Evolutionary conservation across 2,888 invertebrate genomes (phyloP).

Genomic region (Drosophila emarginata): DNA sequence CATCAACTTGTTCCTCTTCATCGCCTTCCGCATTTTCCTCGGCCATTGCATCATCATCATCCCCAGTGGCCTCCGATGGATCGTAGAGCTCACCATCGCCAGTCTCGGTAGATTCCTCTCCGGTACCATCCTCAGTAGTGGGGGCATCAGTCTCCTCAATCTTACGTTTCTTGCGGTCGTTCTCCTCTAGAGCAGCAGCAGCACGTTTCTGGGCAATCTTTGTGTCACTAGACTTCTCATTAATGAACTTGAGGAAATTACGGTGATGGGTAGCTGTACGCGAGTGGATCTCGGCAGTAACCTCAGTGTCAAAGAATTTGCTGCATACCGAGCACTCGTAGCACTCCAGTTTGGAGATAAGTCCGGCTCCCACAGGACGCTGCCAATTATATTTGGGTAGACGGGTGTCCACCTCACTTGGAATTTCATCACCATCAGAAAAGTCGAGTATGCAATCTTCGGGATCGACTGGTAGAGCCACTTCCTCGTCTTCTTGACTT

Average conservation of each 20-base stretch:
- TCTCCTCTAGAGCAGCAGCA: constrained; percentile 82
- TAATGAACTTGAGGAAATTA: constrained; percentile 84
- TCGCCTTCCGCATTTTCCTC: constrained; percentile 82
- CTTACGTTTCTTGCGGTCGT: constrained; percentile 83
- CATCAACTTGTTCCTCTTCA: constrained; percentile 74
- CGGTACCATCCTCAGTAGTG: constrained; percentile 79
- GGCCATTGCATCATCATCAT: constrained; percentile 84
- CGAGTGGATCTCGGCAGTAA: constrained; percentile 86
- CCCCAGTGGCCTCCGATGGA: constrained; percentile 83
- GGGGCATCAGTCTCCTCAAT: constrained; percentile 82
- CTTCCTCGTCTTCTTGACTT: constrained; percentile 81
- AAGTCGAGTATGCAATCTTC: constrained; percentile 84
- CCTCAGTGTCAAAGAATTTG: constrained; percentile 86
- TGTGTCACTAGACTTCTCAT: constrained; percentile 82
- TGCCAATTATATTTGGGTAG: constrained; percentile 85
- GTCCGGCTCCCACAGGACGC: constrained; percentile 85
- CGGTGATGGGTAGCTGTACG: constrained; percentile 87
- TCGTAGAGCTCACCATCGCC: constrained; percentile 81
- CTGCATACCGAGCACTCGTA: constrained; percentile 87
- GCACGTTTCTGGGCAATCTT: constrained; percentile 83
- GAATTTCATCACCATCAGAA: constrained; percentile 83
- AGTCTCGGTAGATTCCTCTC: constrained; percentile 82
- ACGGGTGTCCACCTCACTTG: constrained; percentile 82
- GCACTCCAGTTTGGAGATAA: constrained; percentile 86
- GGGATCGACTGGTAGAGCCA: constrained; percentile 83